phyloP scores from a whole-genome alignment of 2,797 vertebrate species.

The Coluber constrictor region DNA sequence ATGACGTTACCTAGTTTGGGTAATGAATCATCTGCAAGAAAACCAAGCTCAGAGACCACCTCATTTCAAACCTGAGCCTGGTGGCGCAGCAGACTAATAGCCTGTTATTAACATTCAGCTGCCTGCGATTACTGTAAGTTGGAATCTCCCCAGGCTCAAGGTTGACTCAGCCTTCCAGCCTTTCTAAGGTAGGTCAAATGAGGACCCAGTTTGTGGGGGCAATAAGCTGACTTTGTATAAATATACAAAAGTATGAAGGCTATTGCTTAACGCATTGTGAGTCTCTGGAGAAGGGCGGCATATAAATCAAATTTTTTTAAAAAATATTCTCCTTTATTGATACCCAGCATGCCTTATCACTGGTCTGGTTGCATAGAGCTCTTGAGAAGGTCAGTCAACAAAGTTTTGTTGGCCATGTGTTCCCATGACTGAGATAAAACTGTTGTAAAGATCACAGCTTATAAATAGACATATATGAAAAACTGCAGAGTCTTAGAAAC shows the following conservation, averaged over 20 bases:
- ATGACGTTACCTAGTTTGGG: neutral
- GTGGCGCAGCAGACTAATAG: too few species aligned
- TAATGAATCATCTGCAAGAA: neutral
- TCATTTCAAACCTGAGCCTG: neutral
- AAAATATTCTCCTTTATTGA: neutral
- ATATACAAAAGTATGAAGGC: too few species aligned
- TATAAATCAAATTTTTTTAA: too few species aligned
- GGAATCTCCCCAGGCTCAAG: too few species aligned
- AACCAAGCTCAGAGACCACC: neutral
- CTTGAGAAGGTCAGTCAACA: neutral
- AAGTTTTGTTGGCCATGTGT: neutral
- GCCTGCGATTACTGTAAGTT: too few species aligned
- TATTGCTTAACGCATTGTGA: too few species aligned
- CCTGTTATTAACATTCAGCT: too few species aligned
- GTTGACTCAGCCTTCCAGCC: too few species aligned
- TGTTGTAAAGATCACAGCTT: neutral
- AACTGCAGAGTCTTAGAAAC: neutral
- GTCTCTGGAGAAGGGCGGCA: too few species aligned
- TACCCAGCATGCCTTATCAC: neutral
- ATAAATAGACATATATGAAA: neutral
- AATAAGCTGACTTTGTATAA: too few species aligned
- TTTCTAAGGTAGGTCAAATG: too few species aligned
- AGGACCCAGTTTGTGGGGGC: too few species aligned
- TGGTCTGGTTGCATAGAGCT: neutral
- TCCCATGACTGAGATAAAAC: neutral